Evolutionary conservation across 1,140 invertebrate species (phyloP).

Genomic region (Caerostris extrusa): DNA sequence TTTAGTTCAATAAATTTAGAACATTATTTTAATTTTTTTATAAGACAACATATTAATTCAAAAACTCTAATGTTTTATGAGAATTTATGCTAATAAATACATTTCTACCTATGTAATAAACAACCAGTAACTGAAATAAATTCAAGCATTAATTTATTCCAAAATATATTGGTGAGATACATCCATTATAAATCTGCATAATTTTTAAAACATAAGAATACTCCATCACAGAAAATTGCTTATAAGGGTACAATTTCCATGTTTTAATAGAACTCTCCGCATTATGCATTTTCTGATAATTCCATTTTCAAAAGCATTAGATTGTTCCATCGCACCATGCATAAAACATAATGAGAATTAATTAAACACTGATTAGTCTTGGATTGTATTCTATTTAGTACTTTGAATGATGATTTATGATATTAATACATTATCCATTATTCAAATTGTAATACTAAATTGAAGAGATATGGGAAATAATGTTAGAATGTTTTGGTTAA

Average conservation of each 20-base stretch:
- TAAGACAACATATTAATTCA: no score
- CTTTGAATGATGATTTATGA: background rate
- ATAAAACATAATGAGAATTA: background rate
- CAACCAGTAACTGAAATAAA: no score
- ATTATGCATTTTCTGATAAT: no score
- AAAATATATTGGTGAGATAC: no score
- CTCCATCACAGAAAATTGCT: background rate
- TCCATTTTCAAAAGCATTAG: background rate
- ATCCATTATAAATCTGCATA: no score
- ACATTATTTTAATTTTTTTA: no score
- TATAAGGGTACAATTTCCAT: background rate
- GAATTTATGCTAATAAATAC: no score
- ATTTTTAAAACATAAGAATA: no score
- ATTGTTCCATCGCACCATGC: background rate
- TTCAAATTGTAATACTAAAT: background rate
- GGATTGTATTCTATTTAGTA: background rate
- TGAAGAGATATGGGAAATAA: background rate
- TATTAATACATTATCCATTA: slow-evolving; percentile 12
- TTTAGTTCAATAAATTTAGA: no score
- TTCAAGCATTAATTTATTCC: no score
- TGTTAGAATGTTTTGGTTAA: background rate
- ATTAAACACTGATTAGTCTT: background rate
- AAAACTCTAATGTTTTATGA: no score
- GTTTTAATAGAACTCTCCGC: background rate
- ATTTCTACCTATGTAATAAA: no score